Percentiles rank a stretch among this genome's conserved stretches.
phyloP scores from a whole-genome alignment of 2,113 vertebrate species.

The Oreotrochilus melanogaster region DNA sequence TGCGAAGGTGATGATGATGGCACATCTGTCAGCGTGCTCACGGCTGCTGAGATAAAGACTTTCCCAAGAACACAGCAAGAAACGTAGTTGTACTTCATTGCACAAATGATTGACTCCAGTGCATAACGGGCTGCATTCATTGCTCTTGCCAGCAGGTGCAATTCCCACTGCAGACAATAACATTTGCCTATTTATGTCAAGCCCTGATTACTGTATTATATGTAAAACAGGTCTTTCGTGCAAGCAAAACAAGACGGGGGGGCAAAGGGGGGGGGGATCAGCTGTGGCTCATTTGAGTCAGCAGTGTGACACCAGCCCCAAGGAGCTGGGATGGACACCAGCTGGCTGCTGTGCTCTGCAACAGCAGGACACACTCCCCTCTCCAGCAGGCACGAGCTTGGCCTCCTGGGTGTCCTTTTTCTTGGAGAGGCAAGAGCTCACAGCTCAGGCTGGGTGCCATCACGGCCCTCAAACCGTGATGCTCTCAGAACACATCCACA shows the following conservation, averaged over 20 bases:
- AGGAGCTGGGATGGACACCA: conserved; percentile 54
- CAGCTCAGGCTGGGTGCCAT: background rate
- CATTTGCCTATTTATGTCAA: conserved; percentile 58
- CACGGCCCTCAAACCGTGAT: background rate
- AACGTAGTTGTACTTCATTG: background rate
- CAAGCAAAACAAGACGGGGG: background rate
- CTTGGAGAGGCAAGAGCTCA: background rate
- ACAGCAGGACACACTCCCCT: background rate
- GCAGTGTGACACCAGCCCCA: conserved; percentile 2
- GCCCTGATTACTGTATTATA: conserved; percentile 63
- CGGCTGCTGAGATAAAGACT: background rate
- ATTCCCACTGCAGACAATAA: conserved; percentile 47
- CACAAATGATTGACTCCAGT: conserved; percentile 3
- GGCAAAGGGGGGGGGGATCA: background rate
- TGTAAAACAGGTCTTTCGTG: conserved; percentile 50
- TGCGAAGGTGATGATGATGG: conserved; percentile 7
- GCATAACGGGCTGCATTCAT: conserved; percentile 39
- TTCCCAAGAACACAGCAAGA: conserved; percentile 29
- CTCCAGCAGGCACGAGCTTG: background rate
- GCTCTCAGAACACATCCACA: background rate
- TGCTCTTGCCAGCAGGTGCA: conserved; percentile 57
- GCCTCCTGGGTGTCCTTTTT: background rate
- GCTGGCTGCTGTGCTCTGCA: background rate
- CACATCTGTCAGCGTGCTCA: background rate
- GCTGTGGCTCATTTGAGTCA: conserved; percentile 35